Evolutionary conservation across 2,797 vertebrate species (phyloP).

Genomic region (Heterohyrax brucei): DNA sequence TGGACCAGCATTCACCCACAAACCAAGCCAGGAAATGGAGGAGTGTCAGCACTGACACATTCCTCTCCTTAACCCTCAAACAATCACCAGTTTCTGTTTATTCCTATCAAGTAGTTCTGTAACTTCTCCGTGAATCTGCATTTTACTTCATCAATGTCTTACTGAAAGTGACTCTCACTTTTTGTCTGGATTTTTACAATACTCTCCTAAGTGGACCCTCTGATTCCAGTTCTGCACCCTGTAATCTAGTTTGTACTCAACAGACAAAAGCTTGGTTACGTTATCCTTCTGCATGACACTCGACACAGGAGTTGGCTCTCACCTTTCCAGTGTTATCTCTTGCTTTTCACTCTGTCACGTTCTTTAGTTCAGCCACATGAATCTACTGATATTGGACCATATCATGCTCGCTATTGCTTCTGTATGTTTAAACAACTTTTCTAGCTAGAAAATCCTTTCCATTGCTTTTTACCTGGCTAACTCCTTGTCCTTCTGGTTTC

Average conservation of each 20-base stretch:
- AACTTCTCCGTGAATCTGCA: neutral
- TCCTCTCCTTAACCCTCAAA: neutral
- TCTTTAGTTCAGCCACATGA: neutral
- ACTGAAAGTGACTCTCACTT: neutral
- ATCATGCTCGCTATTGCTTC: neutral
- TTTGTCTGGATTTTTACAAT: neutral
- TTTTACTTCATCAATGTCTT: neutral
- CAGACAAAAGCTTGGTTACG: neutral
- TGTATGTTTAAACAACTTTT: neutral
- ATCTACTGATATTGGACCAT: neutral
- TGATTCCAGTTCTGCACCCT: neutral
- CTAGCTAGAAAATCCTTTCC: neutral
- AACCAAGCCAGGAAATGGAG: neutral
- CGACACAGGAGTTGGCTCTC: neutral
- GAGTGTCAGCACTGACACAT: fast-evolving
- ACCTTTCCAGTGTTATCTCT: neutral
- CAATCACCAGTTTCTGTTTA: neutral
- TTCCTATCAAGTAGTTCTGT: neutral
- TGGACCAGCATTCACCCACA: neutral
- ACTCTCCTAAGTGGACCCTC: neutral
- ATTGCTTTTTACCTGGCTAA: neutral
- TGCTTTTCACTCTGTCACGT: neutral
- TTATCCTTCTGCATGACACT: neutral
- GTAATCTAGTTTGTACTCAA: too few species aligned
- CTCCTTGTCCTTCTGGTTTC: neutral